These are phyloP conservation scores for Apostichopus parvimensis DNA, from an alignment of 35 echinoderm and acorn worm species.

Conservation along the genomic window DNA sequence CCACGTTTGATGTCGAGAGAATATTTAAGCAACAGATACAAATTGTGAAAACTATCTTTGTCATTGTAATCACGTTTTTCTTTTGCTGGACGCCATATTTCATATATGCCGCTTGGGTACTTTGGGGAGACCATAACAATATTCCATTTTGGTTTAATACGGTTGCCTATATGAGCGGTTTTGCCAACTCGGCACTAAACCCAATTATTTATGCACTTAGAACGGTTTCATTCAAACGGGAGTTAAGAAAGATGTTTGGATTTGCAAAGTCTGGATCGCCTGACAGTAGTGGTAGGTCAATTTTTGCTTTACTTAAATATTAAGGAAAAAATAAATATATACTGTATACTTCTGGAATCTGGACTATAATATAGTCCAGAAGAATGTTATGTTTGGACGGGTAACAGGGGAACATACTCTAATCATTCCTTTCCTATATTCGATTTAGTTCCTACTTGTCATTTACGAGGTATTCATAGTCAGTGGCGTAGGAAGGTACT, in stretches of 20 bases:
- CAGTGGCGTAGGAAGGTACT: too few relatives aligned
- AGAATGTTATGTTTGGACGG: too few relatives aligned
- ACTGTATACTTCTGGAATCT: too few relatives aligned
- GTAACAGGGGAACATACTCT: too few relatives aligned
- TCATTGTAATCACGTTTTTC: too few relatives aligned
- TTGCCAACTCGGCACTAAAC: constrained; percentile 83
- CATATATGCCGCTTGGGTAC: too few relatives aligned
- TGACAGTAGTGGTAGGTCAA: constrained; percentile 17
- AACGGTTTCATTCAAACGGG: constrained; percentile 71
- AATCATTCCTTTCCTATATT: too few relatives aligned
- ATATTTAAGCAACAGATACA: constrained; percentile 87
- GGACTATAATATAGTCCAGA: too few relatives aligned
- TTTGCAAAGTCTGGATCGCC: constrained; percentile 1
- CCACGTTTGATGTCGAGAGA: constrained; percentile 45
- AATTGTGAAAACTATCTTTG: too few relatives aligned
- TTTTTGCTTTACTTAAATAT: background rate
- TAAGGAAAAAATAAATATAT: background rate
- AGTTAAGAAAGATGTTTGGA: constrained; percentile 70
- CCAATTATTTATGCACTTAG: constrained; percentile 91
- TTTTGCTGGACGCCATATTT: too few relatives aligned
- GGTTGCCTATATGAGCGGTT: constrained; percentile 90
- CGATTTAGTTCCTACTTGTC: too few relatives aligned
- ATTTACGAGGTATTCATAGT: too few relatives aligned
- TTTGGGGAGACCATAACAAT: constrained; percentile 52
- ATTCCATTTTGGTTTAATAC: constrained; percentile 82